A percentile compares a stretch with the other conserved stretches of the same genome.
These are phyloP conservation scores for Neoaliturus tenellus DNA, from an alignment of 2,888 invertebrate genomes.

Conservation along the genomic window DNA sequence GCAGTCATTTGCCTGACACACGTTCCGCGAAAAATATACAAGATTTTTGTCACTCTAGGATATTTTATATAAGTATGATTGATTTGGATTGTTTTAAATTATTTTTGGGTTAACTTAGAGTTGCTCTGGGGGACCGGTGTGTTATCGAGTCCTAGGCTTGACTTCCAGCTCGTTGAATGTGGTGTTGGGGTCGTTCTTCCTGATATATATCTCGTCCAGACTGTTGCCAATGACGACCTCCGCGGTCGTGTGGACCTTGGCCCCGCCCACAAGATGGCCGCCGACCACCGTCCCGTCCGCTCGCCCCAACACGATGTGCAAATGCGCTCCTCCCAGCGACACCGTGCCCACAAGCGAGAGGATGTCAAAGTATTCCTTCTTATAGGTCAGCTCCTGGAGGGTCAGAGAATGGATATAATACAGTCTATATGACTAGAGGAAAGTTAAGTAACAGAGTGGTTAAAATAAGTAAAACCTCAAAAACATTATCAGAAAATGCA, in stretches of 20 bases:
- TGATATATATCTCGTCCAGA: slow-evolving; percentile 56
- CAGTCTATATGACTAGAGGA: neutral
- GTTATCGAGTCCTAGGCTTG: slow-evolving; percentile 21
- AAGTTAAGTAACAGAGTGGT: neutral
- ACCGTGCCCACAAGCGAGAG: slow-evolving; percentile 72
- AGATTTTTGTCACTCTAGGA: no score
- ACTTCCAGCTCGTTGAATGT: slow-evolving; percentile 60
- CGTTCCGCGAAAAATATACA: no score
- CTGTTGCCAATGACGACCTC: slow-evolving; percentile 69
- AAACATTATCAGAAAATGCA: neutral
- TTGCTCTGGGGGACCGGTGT: no score
- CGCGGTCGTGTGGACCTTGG: slow-evolving; percentile 72
- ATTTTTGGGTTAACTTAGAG: no score
- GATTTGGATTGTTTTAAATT: no score
- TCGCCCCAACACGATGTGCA: slow-evolving; percentile 71
- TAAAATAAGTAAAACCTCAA: neutral
- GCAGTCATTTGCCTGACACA: no score
- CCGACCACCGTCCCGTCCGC: slow-evolving; percentile 70
- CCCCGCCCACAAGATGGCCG: slow-evolving; percentile 71
- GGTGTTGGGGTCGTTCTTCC: slow-evolving; percentile 61
- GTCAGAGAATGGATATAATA: no score
- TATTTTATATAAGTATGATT: no score
- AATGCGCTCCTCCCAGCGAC: slow-evolving; percentile 69
- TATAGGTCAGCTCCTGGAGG: slow-evolving; percentile 27
- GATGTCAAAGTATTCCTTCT: slow-evolving; percentile 70